A percentile compares a stretch with the other conserved stretches of the same genome.
phyloP scores from a whole-genome alignment of 2,797 vertebrate species.

The Poeciliopsis gracilis region DNA sequence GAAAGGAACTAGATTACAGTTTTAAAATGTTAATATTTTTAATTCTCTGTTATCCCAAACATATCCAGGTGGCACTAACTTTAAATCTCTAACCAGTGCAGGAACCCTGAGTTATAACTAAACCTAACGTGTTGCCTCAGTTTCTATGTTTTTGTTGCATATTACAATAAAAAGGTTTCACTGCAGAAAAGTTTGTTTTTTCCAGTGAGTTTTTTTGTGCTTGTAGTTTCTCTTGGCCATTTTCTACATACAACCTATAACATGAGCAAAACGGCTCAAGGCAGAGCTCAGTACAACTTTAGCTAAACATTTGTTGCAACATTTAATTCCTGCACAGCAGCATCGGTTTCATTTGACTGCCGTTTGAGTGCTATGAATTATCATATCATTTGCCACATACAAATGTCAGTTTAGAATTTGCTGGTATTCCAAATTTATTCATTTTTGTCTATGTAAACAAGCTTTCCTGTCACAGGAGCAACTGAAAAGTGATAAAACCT shows the following conservation, averaged over 20 bases:
- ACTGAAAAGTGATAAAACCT: not conserved
- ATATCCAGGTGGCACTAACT: not conserved
- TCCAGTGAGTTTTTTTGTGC: not conserved
- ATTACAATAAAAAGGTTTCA: not conserved
- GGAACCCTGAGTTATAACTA: not conserved
- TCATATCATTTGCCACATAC: not conserved
- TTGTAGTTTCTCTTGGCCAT: not conserved
- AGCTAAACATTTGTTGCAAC: not conserved
- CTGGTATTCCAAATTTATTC: not conserved
- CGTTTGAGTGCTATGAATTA: not conserved
- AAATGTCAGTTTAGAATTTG: not conserved
- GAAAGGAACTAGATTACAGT: not conserved
- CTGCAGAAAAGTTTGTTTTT: not conserved
- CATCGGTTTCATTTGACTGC: not conserved
- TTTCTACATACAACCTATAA: not conserved
- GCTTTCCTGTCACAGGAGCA: not conserved
- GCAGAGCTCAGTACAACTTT: not conserved
- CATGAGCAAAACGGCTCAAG: not conserved
- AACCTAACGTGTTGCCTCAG: not conserved
- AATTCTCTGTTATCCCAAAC: not conserved
- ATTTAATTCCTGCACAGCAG: not conserved
- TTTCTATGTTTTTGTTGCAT: not conserved
- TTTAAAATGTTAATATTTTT: not conserved
- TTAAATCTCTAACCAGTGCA: not conserved
- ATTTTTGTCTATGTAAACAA: not conserved